phyloP scores from a whole-genome alignment of 35 echinoderm and acorn worm species.

The Ophiothrix spiculata region DNA sequence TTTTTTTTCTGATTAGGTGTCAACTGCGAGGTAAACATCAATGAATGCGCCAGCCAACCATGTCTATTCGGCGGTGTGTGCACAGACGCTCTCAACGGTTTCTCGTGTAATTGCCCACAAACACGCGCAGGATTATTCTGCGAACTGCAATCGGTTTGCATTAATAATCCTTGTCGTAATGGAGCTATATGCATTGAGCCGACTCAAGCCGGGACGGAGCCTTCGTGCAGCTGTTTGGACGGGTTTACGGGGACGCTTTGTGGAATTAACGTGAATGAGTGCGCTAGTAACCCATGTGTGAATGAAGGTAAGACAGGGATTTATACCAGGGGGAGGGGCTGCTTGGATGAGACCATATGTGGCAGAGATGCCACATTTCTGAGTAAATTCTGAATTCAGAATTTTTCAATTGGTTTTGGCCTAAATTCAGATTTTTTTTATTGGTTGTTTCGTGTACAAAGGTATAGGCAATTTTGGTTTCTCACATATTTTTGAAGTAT shows the following conservation, averaged over 20 bases:
- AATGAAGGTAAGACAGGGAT: constrained; percentile 30
- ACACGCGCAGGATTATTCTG: constrained; percentile 61
- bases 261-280: constrained; percentile 80
- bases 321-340: no score
- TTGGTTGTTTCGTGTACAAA: no score
- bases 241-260: constrained; percentile 77
- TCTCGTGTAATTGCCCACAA: constrained; percentile 45
- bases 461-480: no score
- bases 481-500: no score
- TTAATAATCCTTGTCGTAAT: constrained; percentile 72
- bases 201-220: constrained; percentile 1
- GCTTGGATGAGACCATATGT: no score
- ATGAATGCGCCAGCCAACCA: constrained; percentile 77
- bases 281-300: constrained; percentile 63
- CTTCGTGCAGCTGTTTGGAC: constrained; percentile 66
- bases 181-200: constrained; percentile 70
- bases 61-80: constrained; percentile 74
- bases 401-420: no score
- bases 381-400: no score
- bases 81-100: constrained; percentile 48
- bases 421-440: no score
- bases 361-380: no score
- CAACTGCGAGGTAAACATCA: constrained; percentile 38
- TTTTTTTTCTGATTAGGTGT: neutral
- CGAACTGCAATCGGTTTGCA: constrained; percentile 64